A percentile compares a stretch with the other conserved stretches of the same genome.
Conservation (phyloP, 2,113 vertebrate species). For the Cnemophilus loriae region DNA sequence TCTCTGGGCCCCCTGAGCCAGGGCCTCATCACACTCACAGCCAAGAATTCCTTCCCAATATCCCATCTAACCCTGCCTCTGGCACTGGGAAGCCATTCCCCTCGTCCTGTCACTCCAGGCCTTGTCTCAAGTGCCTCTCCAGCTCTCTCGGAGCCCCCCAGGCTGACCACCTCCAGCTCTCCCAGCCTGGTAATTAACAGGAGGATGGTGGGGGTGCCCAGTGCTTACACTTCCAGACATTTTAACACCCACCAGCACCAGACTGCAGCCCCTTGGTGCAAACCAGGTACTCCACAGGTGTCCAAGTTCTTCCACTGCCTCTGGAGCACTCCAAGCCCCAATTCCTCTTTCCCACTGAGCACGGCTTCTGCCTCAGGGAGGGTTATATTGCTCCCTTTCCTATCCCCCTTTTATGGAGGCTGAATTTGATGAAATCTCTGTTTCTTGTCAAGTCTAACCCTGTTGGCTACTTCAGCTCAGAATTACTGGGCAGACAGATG, state of each 20-base stretch:
- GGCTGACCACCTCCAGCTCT: not conserved
- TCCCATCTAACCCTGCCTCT: not conserved
- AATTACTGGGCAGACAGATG: constrained; percentile 47
- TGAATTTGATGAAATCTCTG: not conserved
- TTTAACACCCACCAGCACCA: not conserved
- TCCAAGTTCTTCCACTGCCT: not conserved
- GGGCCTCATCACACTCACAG: not conserved
- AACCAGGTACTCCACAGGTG: not conserved
- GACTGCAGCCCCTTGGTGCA: accelerated
- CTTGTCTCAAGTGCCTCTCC: too few relatives aligned
- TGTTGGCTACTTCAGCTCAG: not conserved
- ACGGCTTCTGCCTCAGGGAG: accelerated
- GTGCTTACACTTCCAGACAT: accelerated
- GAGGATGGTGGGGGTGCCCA: not conserved
- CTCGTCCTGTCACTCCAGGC: accelerated
- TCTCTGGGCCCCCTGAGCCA: not conserved
- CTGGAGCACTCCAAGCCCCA: not conserved
- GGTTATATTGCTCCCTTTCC: not conserved
- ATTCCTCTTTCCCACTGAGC: not conserved
- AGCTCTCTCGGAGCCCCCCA: not conserved
- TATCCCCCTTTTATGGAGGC: not conserved
- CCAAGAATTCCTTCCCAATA: accelerated
- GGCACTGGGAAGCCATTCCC: not conserved
- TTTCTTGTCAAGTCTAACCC: not conserved
- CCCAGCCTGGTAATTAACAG: not conserved